Evolutionary conservation across 2,797 vertebrate species (phyloP).

Genomic region (Chromis chromis): DNA sequence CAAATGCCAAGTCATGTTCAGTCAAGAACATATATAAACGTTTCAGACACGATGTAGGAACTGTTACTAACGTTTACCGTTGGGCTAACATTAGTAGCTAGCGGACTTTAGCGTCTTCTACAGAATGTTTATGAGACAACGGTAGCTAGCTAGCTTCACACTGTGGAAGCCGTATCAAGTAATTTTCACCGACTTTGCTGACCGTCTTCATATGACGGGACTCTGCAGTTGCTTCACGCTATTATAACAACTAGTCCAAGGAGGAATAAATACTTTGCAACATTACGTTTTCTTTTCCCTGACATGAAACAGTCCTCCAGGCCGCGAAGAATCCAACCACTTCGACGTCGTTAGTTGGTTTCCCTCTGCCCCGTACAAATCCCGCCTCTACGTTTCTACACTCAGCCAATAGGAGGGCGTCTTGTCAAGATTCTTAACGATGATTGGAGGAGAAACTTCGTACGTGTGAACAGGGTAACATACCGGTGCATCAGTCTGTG

Average conservation of each 20-base stretch:
- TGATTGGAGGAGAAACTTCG: slow-evolving; percentile 49
- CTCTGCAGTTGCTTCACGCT: slow-evolving; percentile 22
- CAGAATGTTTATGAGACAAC: slow-evolving; percentile 51
- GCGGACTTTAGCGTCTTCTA: slow-evolving; percentile 43
- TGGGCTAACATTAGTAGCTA: slow-evolving; percentile 48
- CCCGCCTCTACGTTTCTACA: slow-evolving; percentile 58
- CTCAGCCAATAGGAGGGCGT: slow-evolving; percentile 53
- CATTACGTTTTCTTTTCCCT: slow-evolving; percentile 38
- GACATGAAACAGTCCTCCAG: slow-evolving; percentile 52
- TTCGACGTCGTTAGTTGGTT: slow-evolving; percentile 27
- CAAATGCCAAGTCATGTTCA: not conserved
- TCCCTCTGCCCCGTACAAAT: slow-evolving; percentile 19
- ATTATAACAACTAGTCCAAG: slow-evolving; percentile 14
- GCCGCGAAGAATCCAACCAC: slow-evolving; percentile 64
- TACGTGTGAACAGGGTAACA: not conserved
- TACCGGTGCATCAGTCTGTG: slow-evolving; percentile 9
- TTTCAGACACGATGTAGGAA: not conserved
- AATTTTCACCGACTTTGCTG: slow-evolving; percentile 41
- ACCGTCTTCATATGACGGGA: slow-evolving; percentile 24
- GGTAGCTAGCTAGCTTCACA: slow-evolving; percentile 55
- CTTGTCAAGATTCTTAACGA: not conserved
- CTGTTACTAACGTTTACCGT: slow-evolving; percentile 18
- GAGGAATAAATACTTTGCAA: slow-evolving; percentile 26
- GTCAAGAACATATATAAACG: not conserved
- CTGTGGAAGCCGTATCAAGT: slow-evolving; percentile 16